Percentiles rank a stretch among this genome's conserved stretches.
Conservation (phyloP, 1,140 invertebrate genomes). For the Megalopta genalis region DNA sequence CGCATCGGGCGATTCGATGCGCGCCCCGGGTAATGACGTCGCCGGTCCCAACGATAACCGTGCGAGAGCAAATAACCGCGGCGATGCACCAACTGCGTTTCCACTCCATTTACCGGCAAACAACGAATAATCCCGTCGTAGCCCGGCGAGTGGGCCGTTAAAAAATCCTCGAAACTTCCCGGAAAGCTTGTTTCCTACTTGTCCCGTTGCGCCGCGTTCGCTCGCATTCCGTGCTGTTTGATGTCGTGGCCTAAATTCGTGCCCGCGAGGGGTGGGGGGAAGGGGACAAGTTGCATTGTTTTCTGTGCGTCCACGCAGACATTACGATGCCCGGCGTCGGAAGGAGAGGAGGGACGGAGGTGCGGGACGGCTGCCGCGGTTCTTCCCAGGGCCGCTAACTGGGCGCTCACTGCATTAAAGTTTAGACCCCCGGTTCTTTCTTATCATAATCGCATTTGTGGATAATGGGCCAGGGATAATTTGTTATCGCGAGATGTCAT, state of each 20-base stretch:
- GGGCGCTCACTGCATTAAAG: constrained; percentile 73
- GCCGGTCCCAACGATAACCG: not conserved
- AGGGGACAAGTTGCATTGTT: constrained; percentile 28
- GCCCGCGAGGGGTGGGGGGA: no score
- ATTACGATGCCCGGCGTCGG: constrained; percentile 51
- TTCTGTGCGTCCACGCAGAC: constrained; percentile 38
- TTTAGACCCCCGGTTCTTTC: constrained; percentile 75
- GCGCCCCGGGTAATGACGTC: not conserved
- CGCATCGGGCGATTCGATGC: constrained; percentile 7
- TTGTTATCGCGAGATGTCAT: constrained; percentile 79
- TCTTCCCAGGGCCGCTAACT: constrained; percentile 57
- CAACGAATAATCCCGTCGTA: no score
- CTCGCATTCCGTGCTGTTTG: not conserved
- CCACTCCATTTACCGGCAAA: no score
- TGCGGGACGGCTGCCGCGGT: no score
- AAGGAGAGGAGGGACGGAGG: no score
- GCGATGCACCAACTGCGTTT: no score
- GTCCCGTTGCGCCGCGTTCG: not conserved
- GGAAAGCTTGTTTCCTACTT: constrained; percentile 3
- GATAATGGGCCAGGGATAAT: constrained; percentile 80
- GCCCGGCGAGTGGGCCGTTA: no score
- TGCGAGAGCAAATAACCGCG: no score
- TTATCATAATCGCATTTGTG: constrained; percentile 80
- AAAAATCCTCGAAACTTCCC: no score
- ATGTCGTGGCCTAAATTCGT: not conserved